Percentiles rank a stretch among this genome's conserved stretches.
Conservation (phyloP, 2,888 invertebrate species). For the Magallana nippona region DNA sequence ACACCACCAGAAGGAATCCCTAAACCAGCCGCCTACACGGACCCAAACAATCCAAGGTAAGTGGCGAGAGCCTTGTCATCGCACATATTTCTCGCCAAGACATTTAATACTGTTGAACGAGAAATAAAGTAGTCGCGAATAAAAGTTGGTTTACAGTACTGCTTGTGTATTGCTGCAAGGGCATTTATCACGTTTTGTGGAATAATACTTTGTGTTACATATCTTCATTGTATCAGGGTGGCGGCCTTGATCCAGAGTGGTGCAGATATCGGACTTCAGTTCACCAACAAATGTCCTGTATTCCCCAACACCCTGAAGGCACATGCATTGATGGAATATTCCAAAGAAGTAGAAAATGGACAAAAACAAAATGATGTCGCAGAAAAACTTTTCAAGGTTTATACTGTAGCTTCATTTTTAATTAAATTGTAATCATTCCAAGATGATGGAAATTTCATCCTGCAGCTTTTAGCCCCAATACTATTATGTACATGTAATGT, state of each 20-base stretch:
- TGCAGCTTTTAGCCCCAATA: too few species aligned
- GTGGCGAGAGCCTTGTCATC: neutral
- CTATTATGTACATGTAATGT: neutral
- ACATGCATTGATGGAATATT: conserved; percentile 72
- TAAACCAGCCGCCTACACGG: conserved; percentile 65
- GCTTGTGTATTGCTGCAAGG: neutral
- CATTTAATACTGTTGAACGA: too few species aligned
- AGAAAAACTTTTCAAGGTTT: conserved; percentile 73
- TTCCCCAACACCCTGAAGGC: conserved; percentile 70
- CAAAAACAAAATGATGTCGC: conserved; percentile 69
- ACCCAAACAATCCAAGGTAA: conserved; percentile 67
- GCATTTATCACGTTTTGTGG: neutral
- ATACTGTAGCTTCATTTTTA: neutral
- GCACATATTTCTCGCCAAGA: too few species aligned
- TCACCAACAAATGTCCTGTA: conserved; percentile 65
- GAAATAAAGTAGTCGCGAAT: too few species aligned
- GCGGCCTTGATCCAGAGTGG: conserved; percentile 62
- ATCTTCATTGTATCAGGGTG: conserved; percentile 32
- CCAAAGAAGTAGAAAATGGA: conserved; percentile 64
- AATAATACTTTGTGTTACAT: neutral
- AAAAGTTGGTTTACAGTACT: too few species aligned
- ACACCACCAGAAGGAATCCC: conserved; percentile 72
- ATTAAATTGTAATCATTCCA: too few species aligned
- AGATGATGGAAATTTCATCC: too few species aligned
- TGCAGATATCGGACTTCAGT: conserved; percentile 69